These are phyloP conservation scores for Caenorhabditis macrosperma DNA, from an alignment of 2,888 invertebrate species.

Conservation along the genomic window DNA sequence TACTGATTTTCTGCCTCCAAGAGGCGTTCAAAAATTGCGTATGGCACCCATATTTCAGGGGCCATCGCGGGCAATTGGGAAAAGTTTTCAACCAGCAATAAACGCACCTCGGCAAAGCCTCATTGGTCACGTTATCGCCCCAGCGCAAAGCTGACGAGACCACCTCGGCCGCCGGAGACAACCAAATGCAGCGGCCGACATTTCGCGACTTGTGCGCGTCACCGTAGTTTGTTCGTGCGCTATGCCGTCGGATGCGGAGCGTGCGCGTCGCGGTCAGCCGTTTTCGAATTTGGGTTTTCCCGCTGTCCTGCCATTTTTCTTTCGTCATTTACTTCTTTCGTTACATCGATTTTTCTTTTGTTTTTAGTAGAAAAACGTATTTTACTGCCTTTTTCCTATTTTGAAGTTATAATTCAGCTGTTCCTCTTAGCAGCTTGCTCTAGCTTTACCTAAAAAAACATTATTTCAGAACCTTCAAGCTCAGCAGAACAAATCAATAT, in stretches of 20 bases:
- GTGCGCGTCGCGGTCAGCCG: constrained; percentile 31
- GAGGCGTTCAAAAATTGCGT: constrained; percentile 76
- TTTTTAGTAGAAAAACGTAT: not conserved
- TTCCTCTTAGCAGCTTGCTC: no score
- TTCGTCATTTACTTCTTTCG: not conserved
- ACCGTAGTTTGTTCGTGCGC: constrained; percentile 2
- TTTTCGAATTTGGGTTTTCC: constrained; percentile 45
- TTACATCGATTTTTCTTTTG: constrained; percentile 1
- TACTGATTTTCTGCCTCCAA: constrained; percentile 42
- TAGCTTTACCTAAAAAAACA: not conserved
- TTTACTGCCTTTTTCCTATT: not conserved
- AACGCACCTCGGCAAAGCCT: constrained; percentile 80
- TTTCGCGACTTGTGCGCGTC: constrained; percentile 14
- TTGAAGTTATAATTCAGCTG: no score
- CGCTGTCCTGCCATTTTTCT: not conserved
- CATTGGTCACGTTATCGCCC: constrained; percentile 80
- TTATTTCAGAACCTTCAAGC: not conserved
- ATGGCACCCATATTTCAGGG: constrained; percentile 74
- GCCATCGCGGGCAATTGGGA: constrained; percentile 78
- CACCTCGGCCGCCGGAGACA: not conserved
- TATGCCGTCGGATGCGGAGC: constrained; percentile 23
- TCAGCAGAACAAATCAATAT: constrained; percentile 10
- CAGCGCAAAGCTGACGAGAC: constrained; percentile 74
- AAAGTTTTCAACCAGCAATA: constrained; percentile 80
- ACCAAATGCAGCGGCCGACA: constrained; percentile 35